Evolutionary conservation across 1,140 invertebrate genomes (phyloP), one percentile per base, ranked within the genome.

Genomic region (Pristionchus pacificus): DNA sequence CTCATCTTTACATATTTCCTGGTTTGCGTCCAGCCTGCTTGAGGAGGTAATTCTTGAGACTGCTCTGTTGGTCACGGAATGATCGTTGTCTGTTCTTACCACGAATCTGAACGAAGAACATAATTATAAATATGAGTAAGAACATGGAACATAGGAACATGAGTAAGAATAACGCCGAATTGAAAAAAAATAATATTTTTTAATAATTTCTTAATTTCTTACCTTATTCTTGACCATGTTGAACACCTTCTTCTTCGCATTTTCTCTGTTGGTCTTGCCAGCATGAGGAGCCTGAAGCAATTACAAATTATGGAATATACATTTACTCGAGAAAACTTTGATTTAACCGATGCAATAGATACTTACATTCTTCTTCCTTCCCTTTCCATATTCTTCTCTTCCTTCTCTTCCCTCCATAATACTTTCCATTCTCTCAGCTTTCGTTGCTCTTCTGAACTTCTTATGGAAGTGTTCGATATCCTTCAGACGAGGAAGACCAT

Each of bases 381-480:
- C n/a, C n/a, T 73, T 77, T 57, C 71, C 71, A 63, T 76, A 84
- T 33, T 58, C 69, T 60, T 78, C 75, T 25, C 73, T 63, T 24
- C 66, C 81, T 15, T 79, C 78, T 33, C 82, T 60, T 38, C 82
- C 82, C 24, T 63, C 75, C 55, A 62, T 57, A 6, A 83, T 63
- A 66, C 74, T 67, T 24, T 72, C 79, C 63, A 84, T 59, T 60
- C 81, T 65, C 38, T 84, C 81, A 38, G 69, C 73, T 38, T 83
- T 83, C 2, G 68, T 77, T 63, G 81, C 79, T 55, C 66, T 66
- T 49, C 68, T 70, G 6, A 49, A 10, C 64, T 84, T 84, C 62
- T 84, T 82, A 64, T 82, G 77, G 70, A 83, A 84, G 30, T 84
- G 82, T 59, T 81, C 77, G 58, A 83, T 83, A 65, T 83, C 76